Conservation (phyloP, 2,113 vertebrate genomes). For the Grallaria varia region DNA sequence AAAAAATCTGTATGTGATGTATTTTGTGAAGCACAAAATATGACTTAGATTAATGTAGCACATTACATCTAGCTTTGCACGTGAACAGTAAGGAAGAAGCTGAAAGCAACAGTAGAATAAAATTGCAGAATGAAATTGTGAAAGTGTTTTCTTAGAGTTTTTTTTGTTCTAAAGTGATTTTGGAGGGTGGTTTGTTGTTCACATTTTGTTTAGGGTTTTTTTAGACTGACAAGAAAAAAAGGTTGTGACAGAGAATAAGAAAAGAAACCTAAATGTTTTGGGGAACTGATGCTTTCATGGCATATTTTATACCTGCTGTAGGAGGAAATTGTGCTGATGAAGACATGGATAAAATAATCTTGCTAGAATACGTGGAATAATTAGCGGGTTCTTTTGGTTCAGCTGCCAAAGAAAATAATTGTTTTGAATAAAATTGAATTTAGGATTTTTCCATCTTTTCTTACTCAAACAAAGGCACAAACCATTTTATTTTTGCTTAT, state of each 20-base stretch:
- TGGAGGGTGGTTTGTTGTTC: background rate
- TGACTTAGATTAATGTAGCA: background rate
- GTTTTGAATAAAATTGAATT: conserved; percentile 5
- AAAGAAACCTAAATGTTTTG: background rate
- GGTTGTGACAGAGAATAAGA: background rate
- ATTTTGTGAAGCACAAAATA: background rate
- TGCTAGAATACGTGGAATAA: background rate
- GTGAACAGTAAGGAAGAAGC: background rate
- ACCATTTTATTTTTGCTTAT: background rate
- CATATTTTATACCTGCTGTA: background rate
- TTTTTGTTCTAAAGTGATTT: background rate
- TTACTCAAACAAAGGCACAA: conserved; percentile 5
- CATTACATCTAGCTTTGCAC: background rate
- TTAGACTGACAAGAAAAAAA: background rate
- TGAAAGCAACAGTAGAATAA: background rate
- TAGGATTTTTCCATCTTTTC: conserved; percentile 13
- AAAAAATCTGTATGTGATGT: background rate
- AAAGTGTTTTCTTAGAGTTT: background rate
- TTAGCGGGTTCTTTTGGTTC: background rate
- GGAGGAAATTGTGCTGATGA: background rate
- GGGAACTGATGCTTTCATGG: background rate
- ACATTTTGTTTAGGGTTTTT: background rate
- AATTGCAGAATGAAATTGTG: background rate
- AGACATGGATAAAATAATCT: background rate
- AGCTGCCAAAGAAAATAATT: conserved; percentile 30